Evolutionary conservation across 2,797 vertebrate species (phyloP).

Genomic region (Hozukius guyotensis): DNA sequence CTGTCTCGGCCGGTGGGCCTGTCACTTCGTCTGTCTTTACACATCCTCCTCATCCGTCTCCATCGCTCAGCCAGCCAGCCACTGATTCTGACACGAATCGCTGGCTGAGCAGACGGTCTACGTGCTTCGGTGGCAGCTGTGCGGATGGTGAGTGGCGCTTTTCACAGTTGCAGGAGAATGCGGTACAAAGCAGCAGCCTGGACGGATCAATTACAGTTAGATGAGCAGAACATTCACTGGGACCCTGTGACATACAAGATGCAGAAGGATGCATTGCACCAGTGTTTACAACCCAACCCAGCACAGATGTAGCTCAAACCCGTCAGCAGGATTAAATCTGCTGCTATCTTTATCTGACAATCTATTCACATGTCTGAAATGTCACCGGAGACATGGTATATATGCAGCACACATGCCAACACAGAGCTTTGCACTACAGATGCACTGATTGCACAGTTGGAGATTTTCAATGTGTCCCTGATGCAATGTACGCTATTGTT

Average conservation of each 20-base stretch:
- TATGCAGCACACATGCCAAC: slow-evolving; percentile 5
- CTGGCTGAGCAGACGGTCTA: slow-evolving; percentile 35
- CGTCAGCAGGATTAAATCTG: slow-evolving; percentile 1
- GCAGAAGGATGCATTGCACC: background rate
- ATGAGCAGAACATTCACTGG: slow-evolving; percentile 30
- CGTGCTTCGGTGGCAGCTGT: slow-evolving; percentile 44
- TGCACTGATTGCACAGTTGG: slow-evolving; percentile 17
- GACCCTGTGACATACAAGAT: slow-evolving; percentile 2
- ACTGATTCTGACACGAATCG: slow-evolving; percentile 36
- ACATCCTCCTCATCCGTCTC: slow-evolving; percentile 32
- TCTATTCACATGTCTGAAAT: slow-evolving; percentile 11
- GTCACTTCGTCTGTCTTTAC: slow-evolving; percentile 41
- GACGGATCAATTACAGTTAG: slow-evolving; percentile 52
- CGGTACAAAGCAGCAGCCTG: slow-evolving; percentile 39
- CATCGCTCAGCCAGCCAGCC: slow-evolving; percentile 37
- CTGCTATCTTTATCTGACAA: background rate
- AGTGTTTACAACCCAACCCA: background rate
- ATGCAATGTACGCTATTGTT: slow-evolving; percentile 51
- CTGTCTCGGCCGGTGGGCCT: slow-evolving; percentile 3
- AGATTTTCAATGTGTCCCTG: slow-evolving; percentile 40
- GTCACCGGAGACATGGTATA: background rate
- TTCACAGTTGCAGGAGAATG: slow-evolving; percentile 41
- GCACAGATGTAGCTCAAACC: background rate
- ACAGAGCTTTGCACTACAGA: slow-evolving; percentile 6
- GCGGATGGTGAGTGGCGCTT: slow-evolving; percentile 52